Evolutionary conservation across 1,140 invertebrate species (phyloP).

Genomic region (Sarcophaga peregrina): DNA sequence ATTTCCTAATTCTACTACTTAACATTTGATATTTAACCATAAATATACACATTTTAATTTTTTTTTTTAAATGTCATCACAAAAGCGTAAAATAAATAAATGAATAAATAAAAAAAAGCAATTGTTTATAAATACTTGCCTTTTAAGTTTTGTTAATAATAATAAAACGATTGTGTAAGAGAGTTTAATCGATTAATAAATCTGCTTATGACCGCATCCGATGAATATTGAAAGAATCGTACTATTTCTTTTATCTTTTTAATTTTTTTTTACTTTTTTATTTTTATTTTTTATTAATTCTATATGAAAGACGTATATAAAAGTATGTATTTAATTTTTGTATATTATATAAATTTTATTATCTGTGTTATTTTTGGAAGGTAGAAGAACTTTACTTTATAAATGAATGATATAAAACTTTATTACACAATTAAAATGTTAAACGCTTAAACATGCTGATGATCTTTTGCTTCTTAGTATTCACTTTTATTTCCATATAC

Average conservation of each 20-base stretch:
- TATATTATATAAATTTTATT: too few species aligned
- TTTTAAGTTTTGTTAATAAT: not conserved
- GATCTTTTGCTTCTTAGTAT: not conserved
- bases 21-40: constrained; percentile 13
- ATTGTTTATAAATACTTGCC: constrained; percentile 17
- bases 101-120: not conserved
- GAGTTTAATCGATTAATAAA: not conserved
- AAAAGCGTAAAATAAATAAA: not conserved
- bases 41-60: not conserved
- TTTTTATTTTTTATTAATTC: constrained; percentile 16
- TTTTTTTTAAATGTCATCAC: not conserved
- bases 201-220: too few species aligned
- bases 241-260: too few species aligned
- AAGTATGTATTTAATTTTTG: too few species aligned
- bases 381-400: not conserved
- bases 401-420: constrained; percentile 8
- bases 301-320: not conserved
- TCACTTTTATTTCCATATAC: constrained; percentile 3
- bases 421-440: not conserved
- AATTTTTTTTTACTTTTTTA: too few species aligned
- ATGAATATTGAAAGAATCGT: too few species aligned
- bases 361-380: too few species aligned
- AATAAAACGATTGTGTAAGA: not conserved
- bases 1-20: constrained; percentile 20
- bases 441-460: not conserved